Evolutionary conservation across 1,140 invertebrate genomes (phyloP).

Genomic region (Trichonephila inaurata): DNA sequence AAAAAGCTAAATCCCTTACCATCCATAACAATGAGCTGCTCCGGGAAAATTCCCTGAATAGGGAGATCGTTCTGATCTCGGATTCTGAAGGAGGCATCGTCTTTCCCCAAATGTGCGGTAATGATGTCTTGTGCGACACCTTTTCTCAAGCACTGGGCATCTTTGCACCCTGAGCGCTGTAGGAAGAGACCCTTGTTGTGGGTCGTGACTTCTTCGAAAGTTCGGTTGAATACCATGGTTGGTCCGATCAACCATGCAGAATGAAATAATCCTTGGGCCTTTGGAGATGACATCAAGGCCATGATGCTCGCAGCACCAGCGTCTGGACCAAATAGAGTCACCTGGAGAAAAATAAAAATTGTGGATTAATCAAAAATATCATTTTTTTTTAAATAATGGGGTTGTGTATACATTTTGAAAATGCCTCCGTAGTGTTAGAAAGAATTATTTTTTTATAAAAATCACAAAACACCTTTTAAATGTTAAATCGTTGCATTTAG

Average conservation of each 20-base stretch:
- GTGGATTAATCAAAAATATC: too few relatives aligned
- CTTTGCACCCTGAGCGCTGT: slow-evolving; percentile 50
- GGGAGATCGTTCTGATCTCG: slow-evolving; percentile 78
- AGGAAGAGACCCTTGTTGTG: slow-evolving; percentile 67
- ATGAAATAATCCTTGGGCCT: slow-evolving; percentile 53
- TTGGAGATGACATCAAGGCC: slow-evolving; percentile 75
- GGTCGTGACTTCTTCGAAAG: slow-evolving; percentile 59
- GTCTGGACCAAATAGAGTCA: slow-evolving; percentile 78
- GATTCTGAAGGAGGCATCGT: slow-evolving; percentile 78
- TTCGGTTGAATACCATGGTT: slow-evolving; percentile 74
- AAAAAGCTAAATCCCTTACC: slow-evolving; percentile 49
- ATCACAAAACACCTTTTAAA: too few relatives aligned
- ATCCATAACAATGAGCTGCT: slow-evolving; percentile 78
- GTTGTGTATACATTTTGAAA: too few relatives aligned
- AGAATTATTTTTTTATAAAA: too few relatives aligned
- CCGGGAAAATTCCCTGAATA: slow-evolving; percentile 77
- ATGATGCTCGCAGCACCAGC: slow-evolving; percentile 77
- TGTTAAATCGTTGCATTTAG: too few relatives aligned
- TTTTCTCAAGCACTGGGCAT: slow-evolving; percentile 65
- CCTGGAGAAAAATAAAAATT: slow-evolving; percentile 18
- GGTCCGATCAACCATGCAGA: slow-evolving; percentile 77
- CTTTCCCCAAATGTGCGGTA: slow-evolving; percentile 76
- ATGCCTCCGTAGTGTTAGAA: too few relatives aligned
- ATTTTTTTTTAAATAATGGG: too few relatives aligned
- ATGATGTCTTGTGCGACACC: slow-evolving; percentile 67